Evolutionary conservation across 2,113 vertebrate species (phyloP).

Genomic region (Nesoenas mayeri): DNA sequence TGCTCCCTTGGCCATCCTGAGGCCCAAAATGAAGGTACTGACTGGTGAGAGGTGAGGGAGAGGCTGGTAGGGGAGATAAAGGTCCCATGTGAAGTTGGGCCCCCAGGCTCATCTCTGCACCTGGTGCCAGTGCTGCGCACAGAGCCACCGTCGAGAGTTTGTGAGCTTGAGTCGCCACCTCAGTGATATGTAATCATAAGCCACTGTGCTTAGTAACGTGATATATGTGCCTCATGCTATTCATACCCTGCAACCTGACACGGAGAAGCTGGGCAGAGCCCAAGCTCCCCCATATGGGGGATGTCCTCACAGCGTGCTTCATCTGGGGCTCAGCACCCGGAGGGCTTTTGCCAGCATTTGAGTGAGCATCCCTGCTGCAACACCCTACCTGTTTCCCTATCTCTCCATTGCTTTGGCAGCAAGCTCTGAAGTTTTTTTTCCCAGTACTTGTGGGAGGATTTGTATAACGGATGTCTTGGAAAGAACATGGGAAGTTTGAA

Average conservation of each 20-base stretch:
- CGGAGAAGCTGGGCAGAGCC: background rate
- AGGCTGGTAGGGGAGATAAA: background rate
- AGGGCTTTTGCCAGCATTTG: background rate
- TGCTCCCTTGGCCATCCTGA: background rate
- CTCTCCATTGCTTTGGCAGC: background rate
- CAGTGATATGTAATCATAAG: background rate
- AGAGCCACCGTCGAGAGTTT: background rate
- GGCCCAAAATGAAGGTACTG: background rate
- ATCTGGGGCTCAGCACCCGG: background rate
- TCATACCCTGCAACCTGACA: background rate
- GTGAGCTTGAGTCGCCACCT: background rate
- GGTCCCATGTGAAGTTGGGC: background rate
- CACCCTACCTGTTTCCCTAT: background rate
- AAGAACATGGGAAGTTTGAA: background rate
- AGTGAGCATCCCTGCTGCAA: background rate
- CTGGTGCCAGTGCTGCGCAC: background rate
- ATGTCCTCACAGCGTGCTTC: accelerated
- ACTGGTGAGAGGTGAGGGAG: background rate
- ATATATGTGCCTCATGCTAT: background rate
- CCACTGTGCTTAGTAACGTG: background rate
- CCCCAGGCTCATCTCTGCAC: background rate
- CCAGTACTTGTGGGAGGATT: background rate
- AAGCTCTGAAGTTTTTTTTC: background rate
- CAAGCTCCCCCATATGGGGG: background rate
- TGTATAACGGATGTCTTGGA: background rate